A percentile compares a stretch with the other conserved stretches of the same genome.
Evolutionary conservation across 2,888 invertebrate species (phyloP).

Genomic region (Deilephila elpenor): DNA sequence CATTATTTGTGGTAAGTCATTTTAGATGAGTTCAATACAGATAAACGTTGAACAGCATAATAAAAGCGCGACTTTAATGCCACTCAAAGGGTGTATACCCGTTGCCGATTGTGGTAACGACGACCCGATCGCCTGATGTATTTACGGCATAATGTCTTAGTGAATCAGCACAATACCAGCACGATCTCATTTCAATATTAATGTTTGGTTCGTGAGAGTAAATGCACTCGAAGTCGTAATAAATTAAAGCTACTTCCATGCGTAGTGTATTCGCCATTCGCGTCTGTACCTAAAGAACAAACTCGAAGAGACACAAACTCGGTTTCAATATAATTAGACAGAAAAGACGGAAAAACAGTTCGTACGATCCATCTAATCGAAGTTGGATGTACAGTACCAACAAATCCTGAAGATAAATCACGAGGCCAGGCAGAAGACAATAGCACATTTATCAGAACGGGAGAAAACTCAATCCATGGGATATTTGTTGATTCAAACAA

Average conservation of each 20-base stretch:
- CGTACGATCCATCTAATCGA: background rate
- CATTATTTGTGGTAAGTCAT: conserved; percentile 24
- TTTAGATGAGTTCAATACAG: conserved; percentile 26
- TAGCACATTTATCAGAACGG: background rate
- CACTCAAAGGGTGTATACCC: conserved; percentile 26
- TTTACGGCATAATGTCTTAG: conserved; percentile 25
- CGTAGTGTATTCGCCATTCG: background rate
- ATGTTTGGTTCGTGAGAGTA: conserved; percentile 6
- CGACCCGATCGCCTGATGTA: conserved; percentile 24
- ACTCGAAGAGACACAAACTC: background rate
- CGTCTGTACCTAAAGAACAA: too few species aligned
- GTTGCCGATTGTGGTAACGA: conserved; percentile 29
- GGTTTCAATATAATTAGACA: background rate
- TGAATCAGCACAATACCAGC: conserved; percentile 23
- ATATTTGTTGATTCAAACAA: background rate
- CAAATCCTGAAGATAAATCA: conserved; percentile 16
- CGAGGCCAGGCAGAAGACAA: background rate
- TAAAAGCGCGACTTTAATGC: conserved; percentile 31
- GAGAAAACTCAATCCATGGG: background rate
- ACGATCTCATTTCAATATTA: conserved; percentile 12
- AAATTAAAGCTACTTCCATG: background rate
- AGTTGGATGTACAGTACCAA: background rate
- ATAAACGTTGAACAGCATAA: conserved; percentile 26
- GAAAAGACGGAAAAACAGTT: background rate
- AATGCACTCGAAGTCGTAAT: conserved; percentile 7